A percentile compares a stretch with the other conserved stretches of the same genome.
These are phyloP conservation scores for Sarcophaga peregrina DNA, from an alignment of 1,140 invertebrate genomes.

Conservation along the genomic window DNA sequence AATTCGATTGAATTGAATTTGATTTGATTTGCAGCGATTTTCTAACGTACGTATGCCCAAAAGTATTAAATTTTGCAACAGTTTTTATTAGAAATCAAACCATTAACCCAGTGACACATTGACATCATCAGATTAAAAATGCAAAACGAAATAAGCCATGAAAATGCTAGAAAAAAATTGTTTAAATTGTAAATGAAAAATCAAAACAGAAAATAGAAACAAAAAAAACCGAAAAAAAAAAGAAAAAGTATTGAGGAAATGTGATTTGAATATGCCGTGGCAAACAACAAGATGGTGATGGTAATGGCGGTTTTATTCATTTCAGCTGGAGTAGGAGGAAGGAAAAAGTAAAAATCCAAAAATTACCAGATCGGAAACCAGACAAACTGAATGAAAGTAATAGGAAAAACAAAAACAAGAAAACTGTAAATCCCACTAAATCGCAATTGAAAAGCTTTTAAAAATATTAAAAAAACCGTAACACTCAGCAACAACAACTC, in stretches of 20 bases:
- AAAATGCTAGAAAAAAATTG: not conserved
- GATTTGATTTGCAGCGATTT: not conserved
- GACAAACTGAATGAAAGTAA: not conserved
- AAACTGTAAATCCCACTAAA: conserved; percentile 20
- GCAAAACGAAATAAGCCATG: conserved; percentile 11
- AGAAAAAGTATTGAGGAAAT: conserved; percentile 4
- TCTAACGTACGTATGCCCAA: not conserved
- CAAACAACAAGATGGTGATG: not conserved
- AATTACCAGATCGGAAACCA: conserved; percentile 21
- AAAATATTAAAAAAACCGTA: conserved; percentile 21
- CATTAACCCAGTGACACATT: conserved; percentile 48
- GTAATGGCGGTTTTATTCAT: not conserved
- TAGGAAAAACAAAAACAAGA: not conserved
- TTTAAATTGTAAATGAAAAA: not conserved
- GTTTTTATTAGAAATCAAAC: conserved; percentile 6
- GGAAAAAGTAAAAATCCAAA: conserved; percentile 17
- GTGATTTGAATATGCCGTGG: conserved; percentile 20
- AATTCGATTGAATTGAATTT: not conserved
- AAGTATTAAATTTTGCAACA: conserved; percentile 18
- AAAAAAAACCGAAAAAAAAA: conserved; percentile 3
- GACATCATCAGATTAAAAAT: conserved; percentile 46
- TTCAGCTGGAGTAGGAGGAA: not conserved
- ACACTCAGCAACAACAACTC: not conserved
- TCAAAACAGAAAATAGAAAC: not conserved
- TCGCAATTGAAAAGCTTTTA: conserved; percentile 29